These are phyloP conservation scores for Corvus cornix DNA, from an alignment of 2,113 vertebrate genomes.

Conservation along the genomic window DNA sequence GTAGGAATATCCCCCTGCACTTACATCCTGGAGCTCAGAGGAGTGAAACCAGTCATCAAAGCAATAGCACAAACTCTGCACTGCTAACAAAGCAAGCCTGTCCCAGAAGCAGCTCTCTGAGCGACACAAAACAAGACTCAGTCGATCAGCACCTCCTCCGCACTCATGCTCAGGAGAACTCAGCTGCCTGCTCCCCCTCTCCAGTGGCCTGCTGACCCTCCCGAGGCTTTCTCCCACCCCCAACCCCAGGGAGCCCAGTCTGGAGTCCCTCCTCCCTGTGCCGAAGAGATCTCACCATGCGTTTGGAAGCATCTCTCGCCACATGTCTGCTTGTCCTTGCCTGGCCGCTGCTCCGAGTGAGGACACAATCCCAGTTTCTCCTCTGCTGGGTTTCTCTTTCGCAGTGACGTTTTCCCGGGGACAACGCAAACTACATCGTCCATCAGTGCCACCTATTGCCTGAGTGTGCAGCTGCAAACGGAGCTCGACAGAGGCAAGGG, in stretches of 20 bases:
- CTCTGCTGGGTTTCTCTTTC: neutral
- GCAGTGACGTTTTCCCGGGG: neutral
- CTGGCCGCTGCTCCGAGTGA: neutral
- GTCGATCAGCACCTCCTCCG: neutral
- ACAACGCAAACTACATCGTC: neutral
- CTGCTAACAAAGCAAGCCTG: neutral
- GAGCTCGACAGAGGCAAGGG: neutral
- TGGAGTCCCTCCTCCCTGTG: neutral
- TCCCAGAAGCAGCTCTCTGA: neutral
- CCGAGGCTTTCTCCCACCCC: neutral
- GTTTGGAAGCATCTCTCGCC: slow-evolving; percentile 2
- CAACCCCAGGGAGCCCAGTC: rapidly evolving
- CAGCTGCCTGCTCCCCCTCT: neutral
- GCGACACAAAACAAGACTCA: neutral
- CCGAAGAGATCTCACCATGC: slow-evolving; percentile 32
- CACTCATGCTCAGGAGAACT: neutral
- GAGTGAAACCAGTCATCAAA: neutral
- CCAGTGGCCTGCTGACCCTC: rapidly evolving
- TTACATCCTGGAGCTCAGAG: neutral
- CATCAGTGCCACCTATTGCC: slow-evolving; percentile 45
- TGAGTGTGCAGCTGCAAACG: neutral
- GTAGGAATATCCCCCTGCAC: neutral
- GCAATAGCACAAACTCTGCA: neutral
- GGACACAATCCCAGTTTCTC: neutral
- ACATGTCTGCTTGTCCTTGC: slow-evolving; percentile 22